phyloP scores from a whole-genome alignment of 2,113 vertebrate species.

The Cettia cetti region DNA sequence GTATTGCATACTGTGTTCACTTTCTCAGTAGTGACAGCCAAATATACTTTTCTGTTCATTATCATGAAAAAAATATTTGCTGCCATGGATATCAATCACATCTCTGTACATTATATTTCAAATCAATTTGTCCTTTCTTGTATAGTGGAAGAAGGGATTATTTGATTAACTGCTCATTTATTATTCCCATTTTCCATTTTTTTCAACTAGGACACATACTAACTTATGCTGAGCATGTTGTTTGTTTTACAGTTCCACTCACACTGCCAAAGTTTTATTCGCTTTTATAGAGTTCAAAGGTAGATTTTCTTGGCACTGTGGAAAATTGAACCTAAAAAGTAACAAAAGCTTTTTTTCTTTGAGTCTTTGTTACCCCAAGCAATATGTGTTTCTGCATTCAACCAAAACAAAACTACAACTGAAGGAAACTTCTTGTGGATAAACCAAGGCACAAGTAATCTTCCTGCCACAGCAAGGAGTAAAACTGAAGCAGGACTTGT shows the following conservation, averaged over 20 bases:
- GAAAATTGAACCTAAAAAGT: neutral
- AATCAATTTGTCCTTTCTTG: neutral
- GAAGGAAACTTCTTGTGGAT: neutral
- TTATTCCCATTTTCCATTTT: slow-evolving; percentile 22
- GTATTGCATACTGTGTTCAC: neutral
- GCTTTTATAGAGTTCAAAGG: slow-evolving; percentile 10
- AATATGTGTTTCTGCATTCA: neutral
- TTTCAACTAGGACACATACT: neutral
- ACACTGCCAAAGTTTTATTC: neutral
- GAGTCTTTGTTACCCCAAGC: neutral
- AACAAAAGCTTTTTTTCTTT: neutral
- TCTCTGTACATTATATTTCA: neutral
- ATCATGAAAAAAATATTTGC: neutral
- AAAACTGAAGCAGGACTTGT: neutral
- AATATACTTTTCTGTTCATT: neutral
- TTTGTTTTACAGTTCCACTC: slow-evolving; percentile 15
- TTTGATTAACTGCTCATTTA: neutral
- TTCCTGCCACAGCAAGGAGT: neutral
- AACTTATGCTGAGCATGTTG: neutral
- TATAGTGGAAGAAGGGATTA: neutral
- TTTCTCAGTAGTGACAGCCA: neutral
- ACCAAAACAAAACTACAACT: neutral
- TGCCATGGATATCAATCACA: neutral
- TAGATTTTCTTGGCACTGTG: slow-evolving; percentile 3
- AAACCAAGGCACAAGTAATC: neutral